Conservation (phyloP, 2,888 invertebrate species). For the Byasa hedistus region DNA sequence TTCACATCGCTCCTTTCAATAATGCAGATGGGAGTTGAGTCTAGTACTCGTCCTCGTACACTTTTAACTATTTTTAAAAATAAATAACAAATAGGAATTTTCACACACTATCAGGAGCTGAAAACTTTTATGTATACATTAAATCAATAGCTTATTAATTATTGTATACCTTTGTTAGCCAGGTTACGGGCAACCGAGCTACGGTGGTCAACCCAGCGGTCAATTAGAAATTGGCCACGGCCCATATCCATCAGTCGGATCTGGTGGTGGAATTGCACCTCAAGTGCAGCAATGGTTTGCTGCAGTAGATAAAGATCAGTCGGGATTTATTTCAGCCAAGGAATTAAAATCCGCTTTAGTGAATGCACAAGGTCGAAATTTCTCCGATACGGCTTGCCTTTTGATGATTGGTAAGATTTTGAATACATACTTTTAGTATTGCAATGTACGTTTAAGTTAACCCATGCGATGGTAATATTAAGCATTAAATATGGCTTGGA, state of each 20-base stretch:
- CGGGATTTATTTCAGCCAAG: constrained; percentile 87
- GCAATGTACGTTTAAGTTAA: too few species aligned
- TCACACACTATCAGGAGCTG: too few species aligned
- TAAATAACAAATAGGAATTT: too few species aligned
- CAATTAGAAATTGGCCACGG: constrained; percentile 72
- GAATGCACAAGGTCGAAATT: constrained; percentile 91
- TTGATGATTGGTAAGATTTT: constrained; percentile 88
- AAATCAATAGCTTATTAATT: neutral
- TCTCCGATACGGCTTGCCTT: constrained; percentile 90
- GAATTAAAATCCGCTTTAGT: constrained; percentile 90
- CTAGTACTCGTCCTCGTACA: too few species aligned
- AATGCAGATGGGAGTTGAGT: too few species aligned
- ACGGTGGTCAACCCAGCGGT: constrained; percentile 36
- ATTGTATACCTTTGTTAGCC: constrained; percentile 31
- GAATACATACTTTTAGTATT: neutral
- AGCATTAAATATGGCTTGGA: too few species aligned
- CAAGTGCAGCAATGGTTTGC: constrained; percentile 91
- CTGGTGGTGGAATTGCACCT: constrained; percentile 80
- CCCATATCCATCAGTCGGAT: constrained; percentile 72
- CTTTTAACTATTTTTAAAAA: too few species aligned
- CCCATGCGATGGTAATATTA: constrained; percentile 1
- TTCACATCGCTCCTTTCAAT: too few species aligned
- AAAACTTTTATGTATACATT: neutral
- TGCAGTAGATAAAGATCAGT: constrained; percentile 90
- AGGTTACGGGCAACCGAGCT: constrained; percentile 38